Base-by-base conservation (phyloP, 2,797 vertebrate genomes). In the Psittacula derbiana region DNA sequence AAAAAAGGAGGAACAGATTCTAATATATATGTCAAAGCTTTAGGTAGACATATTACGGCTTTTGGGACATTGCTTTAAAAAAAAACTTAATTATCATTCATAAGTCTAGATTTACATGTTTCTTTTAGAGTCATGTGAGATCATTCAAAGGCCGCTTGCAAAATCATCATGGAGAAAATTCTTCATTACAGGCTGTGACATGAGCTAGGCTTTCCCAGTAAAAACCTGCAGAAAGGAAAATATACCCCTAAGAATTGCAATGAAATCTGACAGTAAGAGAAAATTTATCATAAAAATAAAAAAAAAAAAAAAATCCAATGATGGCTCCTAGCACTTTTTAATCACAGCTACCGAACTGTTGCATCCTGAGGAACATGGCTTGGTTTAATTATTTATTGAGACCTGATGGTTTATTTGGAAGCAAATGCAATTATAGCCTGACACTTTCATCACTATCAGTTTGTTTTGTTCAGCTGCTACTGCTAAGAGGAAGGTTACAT, bases 341-440 rank as follows among this genome's bases (percentile, higher is more conserved):
- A 97, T 97, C 95, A 98, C 83, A 96, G 78, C 66, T 89, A 95
- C 76, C 82, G 92, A 96, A 95, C 80, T 72, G 70, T 61, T 97
- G 65, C 78, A 96, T 91, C 91, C 92, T 94, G 83, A 97, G 67
- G 92, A 97, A 94, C 80, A 92, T 41, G 86, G 55, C 55, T 95
- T 94, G 72, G 86, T 97, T 98, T 96, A 97, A 97, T 97, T 97
- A 98, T 97, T 98, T 96, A 97, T 80, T 92, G 76, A 64, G 75
- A 95, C 78, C 67, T 97, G 87, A 96, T 85, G 82, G 91, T 96
- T 97, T 97, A 96, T 96, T 96, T 96, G 88, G 92, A 97, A 95
- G 88, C 92, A 96, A 97, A 96, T 73, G 76, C 92, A 97, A 96
- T 98, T 97, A 97, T 92, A 93, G 86, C 19, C 50, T 96, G 90